Percentiles rank a stretch among this genome's conserved stretches.
Conservation (phyloP, 2,888 invertebrate genomes). For the Watsonalla binaria region DNA sequence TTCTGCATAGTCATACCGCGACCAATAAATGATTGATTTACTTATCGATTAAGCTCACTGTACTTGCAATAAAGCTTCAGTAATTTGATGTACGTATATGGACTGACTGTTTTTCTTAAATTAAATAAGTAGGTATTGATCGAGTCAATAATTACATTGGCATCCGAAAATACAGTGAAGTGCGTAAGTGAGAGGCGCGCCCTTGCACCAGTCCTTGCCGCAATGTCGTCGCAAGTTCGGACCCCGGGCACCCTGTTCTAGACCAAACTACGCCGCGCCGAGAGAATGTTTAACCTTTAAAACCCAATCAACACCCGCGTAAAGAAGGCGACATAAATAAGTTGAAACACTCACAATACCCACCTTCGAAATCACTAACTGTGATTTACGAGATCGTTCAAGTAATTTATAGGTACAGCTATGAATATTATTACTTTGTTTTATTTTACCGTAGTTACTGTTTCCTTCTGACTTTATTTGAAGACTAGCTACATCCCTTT, state of each 20-base stretch:
- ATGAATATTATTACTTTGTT: not conserved
- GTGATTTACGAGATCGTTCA: not conserved
- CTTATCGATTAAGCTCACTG: no score
- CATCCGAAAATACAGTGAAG: constrained; percentile 53
- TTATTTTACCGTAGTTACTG: not conserved
- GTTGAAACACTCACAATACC: not conserved
- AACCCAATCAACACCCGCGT: constrained; percentile 23
- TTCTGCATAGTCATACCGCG: no score
- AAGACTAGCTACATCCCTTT: no score
- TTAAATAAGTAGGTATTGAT: constrained; percentile 32
- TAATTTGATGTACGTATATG: no score
- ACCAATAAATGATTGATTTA: no score
- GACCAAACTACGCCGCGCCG: constrained; percentile 27
- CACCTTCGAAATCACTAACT: not conserved
- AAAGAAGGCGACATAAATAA: constrained; percentile 2
- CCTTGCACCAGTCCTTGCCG: constrained; percentile 62
- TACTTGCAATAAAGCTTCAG: no score
- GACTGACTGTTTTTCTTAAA: not conserved
- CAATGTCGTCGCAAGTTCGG: constrained; percentile 60
- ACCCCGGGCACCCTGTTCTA: constrained; percentile 43
- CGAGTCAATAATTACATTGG: constrained; percentile 50
- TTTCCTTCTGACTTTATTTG: not conserved
- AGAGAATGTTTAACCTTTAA: constrained; percentile 60
- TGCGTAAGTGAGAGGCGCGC: constrained; percentile 70
- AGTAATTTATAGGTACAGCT: not conserved